Percentiles rank a stretch among this genome's conserved stretches.
Conservation (phyloP, 2,797 vertebrate species). For the Nannoperca australis region DNA sequence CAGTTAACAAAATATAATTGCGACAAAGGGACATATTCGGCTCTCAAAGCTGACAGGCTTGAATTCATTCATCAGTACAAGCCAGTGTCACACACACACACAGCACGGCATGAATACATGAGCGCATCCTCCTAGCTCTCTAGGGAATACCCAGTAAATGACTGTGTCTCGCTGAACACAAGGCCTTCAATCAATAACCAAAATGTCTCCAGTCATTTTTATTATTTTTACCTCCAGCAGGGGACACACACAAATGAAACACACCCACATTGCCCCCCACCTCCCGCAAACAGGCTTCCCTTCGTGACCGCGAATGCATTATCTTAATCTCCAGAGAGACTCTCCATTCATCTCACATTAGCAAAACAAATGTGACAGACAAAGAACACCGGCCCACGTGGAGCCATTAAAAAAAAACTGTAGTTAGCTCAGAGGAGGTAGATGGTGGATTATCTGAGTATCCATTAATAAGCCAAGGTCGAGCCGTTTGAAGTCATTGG, state of each 20-base stretch:
- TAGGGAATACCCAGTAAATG: conserved; percentile 56
- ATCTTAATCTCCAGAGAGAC: conserved; percentile 75
- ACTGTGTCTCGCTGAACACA: conserved; percentile 58
- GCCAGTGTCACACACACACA: conserved; percentile 20
- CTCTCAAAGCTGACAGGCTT: conserved; percentile 26
- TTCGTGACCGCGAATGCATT: conserved; percentile 80
- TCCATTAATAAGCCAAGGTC: conserved; percentile 48
- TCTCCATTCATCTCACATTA: conserved; percentile 81
- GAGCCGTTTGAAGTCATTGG: conserved; percentile 45
- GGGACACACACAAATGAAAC: conserved; percentile 50
- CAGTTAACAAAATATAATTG: conserved; percentile 3
- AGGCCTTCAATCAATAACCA: conserved; percentile 74
- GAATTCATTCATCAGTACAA: conserved; percentile 49
- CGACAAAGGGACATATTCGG: conserved; percentile 28
- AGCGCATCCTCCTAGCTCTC: conserved; percentile 36
- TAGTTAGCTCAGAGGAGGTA: conserved; percentile 45
- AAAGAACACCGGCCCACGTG: conserved; percentile 31
- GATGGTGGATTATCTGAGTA: conserved; percentile 32
- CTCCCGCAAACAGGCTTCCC: conserved; percentile 39
- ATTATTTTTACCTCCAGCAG: conserved; percentile 69
- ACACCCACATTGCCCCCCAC: conserved; percentile 16
- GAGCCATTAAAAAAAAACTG: conserved; percentile 40
- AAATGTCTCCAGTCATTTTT: conserved; percentile 69
- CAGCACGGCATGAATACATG: conserved; percentile 34
- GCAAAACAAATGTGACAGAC: conserved; percentile 75